Evolutionary conservation across 2,888 invertebrate species (phyloP), one percentile per base, ranked within the genome.

Genomic region (Ariolimax columbianus): DNA sequence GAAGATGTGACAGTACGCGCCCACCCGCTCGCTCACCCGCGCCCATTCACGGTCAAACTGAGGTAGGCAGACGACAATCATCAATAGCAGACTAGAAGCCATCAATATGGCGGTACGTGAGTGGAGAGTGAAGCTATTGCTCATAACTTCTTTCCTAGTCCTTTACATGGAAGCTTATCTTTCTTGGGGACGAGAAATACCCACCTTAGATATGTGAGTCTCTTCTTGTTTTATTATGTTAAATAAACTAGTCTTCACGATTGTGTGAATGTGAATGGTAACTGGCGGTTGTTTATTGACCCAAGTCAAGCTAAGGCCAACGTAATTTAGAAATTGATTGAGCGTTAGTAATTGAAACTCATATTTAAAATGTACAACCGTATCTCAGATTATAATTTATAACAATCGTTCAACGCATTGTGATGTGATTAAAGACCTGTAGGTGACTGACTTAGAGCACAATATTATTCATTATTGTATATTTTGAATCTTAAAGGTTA

Each of bases 11-110:
- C 11, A 43, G 73, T n/a, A 43, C 43, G 26, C 11, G 73, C 30
- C 36, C 11, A n/a, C 43, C 43, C 19, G 47, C 19, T n/a, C 55
- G 55, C 55, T 70, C 70, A 30, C 3, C 51, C 51, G 7, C n/a
- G 59, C 23, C 9, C 3, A 55, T 66, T 14, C 63, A 19, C 33
- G 19, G 7, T 66, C 33, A 66, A 33, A 33, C 3, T 33, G 66
- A 66, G 66, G 66, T n/a, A 73, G 43, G 26, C 73, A 43, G 38
- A 70, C 72, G 72, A 73, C 43, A 43, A 47, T 47, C n/a, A 47
- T 73, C 47, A 30, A 43, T 73, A 30, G 9, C 30, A 66, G 23
- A 33, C 1, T n/a, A n/a, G n/a, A n/a, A n/a, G 33, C 14, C 43
- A 47, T 47, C 14, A 75, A 75, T 23, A 75, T 75, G 75, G 75